Percentiles rank a stretch among this genome's conserved stretches.
phyloP scores from a whole-genome alignment of 2,888 invertebrate species.

The Catocala sponsa region DNA sequence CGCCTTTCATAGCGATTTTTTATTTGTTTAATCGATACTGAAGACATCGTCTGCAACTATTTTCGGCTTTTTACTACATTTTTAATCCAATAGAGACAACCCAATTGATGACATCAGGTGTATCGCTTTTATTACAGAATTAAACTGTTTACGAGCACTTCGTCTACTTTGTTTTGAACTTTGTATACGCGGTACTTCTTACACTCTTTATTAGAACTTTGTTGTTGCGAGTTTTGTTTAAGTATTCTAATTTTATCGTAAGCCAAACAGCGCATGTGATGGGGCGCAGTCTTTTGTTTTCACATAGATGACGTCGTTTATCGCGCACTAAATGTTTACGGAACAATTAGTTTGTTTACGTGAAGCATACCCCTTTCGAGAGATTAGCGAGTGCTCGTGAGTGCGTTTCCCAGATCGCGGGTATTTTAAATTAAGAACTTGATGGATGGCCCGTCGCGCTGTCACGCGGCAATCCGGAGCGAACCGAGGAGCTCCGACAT shows the following conservation, averaged over 20 bases:
- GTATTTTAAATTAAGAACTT: constrained; percentile 86
- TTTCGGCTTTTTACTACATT: constrained; percentile 77
- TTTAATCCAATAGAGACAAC: constrained; percentile 77
- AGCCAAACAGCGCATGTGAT: constrained; percentile 57
- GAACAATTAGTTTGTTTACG: constrained; percentile 72
- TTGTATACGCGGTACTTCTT: constrained; percentile 68
- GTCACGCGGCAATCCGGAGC: constrained; percentile 74
- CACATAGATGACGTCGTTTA: constrained; percentile 61
- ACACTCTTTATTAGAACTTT: constrained; percentile 67
- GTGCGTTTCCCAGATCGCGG: constrained; percentile 81
- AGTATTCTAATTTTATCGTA: constrained; percentile 66
- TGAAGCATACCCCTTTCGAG: constrained; percentile 70
- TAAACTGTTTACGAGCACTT: constrained; percentile 84
- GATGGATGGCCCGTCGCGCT: constrained; percentile 84
- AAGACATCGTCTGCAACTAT: constrained; percentile 80
- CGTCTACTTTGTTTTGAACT: constrained; percentile 79
- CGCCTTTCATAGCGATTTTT: constrained; percentile 85
- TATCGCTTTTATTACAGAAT: constrained; percentile 82
- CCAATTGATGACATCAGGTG: constrained; percentile 81
- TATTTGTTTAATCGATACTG: constrained; percentile 88
- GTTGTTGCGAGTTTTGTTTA: constrained; percentile 62
- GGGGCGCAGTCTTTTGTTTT: constrained; percentile 59
- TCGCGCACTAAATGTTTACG: constrained; percentile 69
- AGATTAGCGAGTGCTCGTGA: constrained; percentile 77
- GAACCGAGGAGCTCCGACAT: constrained; percentile 71